Percentiles rank a stretch among this genome's conserved stretches.
Evolutionary conservation across 2,797 vertebrate genomes (phyloP).

Genomic region (Podarcis siculus): DNA sequence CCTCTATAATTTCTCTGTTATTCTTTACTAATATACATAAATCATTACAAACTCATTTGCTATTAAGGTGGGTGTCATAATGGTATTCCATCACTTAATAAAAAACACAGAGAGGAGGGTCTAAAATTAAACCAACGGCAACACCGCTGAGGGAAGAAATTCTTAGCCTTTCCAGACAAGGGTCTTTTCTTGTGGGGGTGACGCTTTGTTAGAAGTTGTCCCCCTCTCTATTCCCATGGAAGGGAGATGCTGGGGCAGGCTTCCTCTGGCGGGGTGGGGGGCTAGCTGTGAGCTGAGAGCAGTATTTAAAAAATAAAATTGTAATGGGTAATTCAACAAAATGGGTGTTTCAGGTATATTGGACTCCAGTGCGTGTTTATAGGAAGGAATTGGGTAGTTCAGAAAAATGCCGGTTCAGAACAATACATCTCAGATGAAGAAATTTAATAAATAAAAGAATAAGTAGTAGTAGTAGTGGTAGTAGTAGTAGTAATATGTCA

Average conservation of each 20-base stretch:
- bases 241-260: too few species aligned
- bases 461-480: neutral
- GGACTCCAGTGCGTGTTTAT: neutral
- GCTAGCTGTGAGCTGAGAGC: neutral
- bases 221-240: neutral
- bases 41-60: slow-evolving; percentile 36
- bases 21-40: slow-evolving; percentile 41
- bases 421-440: neutral
- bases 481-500: too few species aligned
- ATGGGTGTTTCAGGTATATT: neutral
- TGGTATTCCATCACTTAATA: slow-evolving; percentile 36
- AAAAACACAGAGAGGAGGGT: slow-evolving; percentile 25
- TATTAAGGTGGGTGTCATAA: neutral
- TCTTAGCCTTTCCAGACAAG: slow-evolving; percentile 15
- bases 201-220: neutral
- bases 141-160: slow-evolving; percentile 8
- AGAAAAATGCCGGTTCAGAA: too few species aligned
- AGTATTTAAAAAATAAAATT: neutral
- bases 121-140: slow-evolving; percentile 32
- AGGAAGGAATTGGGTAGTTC: too few species aligned
- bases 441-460: neutral
- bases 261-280: too few species aligned
- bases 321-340: neutral
- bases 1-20: slow-evolving; percentile 46
- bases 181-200: neutral